Evolutionary conservation across 1,140 invertebrate species (phyloP).

Genomic region (Helicoverpa armigera): DNA sequence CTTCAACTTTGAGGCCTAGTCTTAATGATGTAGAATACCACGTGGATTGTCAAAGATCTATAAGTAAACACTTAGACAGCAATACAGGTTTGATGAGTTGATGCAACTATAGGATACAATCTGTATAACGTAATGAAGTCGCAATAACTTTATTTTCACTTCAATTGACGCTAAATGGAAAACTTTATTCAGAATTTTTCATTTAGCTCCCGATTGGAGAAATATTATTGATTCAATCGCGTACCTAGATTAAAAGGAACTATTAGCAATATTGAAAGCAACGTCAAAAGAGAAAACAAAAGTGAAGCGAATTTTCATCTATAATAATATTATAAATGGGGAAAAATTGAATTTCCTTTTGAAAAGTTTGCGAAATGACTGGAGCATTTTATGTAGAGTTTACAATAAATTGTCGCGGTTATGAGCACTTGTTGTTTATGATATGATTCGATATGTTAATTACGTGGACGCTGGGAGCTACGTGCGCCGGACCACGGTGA

Average conservation of each 20-base stretch:
- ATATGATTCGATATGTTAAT: constrained; percentile 5
- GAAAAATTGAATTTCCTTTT: constrained; percentile 16
- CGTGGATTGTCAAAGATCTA: too few species aligned
- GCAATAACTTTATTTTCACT: background rate
- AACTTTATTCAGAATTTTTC: background rate
- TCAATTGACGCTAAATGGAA: background rate
- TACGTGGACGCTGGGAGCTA: background rate
- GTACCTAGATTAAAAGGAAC: constrained; percentile 1
- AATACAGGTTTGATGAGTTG: too few species aligned
- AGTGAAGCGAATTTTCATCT: background rate
- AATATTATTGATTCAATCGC: background rate
- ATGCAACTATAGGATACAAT: background rate
- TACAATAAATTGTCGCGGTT: background rate
- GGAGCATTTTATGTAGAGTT: background rate
- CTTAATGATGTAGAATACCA: too few species aligned
- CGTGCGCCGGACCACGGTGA: background rate
- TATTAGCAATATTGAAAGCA: background rate
- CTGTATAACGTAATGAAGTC: background rate
- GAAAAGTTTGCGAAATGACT: background rate
- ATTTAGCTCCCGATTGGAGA: background rate
- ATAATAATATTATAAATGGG: background rate
- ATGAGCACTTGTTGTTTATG: background rate
- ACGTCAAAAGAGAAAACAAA: background rate
- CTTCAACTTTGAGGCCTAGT: too few species aligned
- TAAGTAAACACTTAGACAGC: too few species aligned